Base-by-base conservation (phyloP, 2,888 invertebrate species). In the Synergus laeviventris region DNA sequence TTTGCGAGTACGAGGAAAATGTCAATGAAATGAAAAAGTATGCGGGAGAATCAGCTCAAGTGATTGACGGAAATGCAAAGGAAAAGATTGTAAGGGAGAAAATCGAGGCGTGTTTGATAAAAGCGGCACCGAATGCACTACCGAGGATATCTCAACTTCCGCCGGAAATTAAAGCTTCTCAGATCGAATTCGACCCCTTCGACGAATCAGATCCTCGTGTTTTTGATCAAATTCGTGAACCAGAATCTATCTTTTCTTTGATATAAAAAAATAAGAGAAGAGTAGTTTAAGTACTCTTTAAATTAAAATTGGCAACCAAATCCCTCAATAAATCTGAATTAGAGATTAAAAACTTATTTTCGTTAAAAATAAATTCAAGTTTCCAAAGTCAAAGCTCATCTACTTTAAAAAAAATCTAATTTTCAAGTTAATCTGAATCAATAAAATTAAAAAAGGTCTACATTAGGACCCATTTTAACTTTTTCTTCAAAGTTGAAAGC, bases 151-250 rank as follows among this genome's bases (percentile, higher is more conserved):
- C 82, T 5, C 75, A 75, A 79, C 49, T 79, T n/a, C 73, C 81
- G 0, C 61, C 81, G 31, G 73, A 39, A 45, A 79, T 85, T 18
- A 79, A 84, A 49, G 81, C 83, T 3, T 79, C 82, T 76, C 76
- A 82, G 14, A 77, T 88, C 11, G 89, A 89, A 83, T 88, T 84
- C 74, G 86, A 89, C 62, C 88, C 88, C 0, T 84, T 84, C 60
- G 89, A 88, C 49, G 86, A 88, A 74, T 82, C 81, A 0, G 83
- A 84, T 74, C 73, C 76, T 16, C 77, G 78, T 2, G 73, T 85
- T 14, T 84, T 86, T 21, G 76, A 85, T 12, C 31, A 82, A 1
- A 83, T 88, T 78, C 85, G 86, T 0, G 66, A 75, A 45, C 77
- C 81, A 0, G 87, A 87, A 73, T 78, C 84, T 1, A 74, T 56